Base-by-base conservation (phyloP, 1,140 invertebrate species). In the Venustaconcha ellipsiformis region DNA sequence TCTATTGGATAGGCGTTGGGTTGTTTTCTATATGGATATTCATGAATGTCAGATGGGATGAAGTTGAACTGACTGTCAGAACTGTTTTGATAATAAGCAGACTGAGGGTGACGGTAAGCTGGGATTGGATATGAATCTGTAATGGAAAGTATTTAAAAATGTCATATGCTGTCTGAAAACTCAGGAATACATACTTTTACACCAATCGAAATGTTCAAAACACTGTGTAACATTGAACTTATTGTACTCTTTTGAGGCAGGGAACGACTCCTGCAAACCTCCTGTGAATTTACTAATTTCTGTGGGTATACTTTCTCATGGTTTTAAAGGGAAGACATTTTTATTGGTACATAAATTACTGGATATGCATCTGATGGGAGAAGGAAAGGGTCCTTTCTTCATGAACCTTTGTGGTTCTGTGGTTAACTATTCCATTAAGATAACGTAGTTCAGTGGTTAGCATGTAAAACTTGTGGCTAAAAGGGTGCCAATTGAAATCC, bases 11-110 rank as follows among this genome's bases (percentile, higher is more conserved):
- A 77, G 56, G 58, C 62, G 12, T 72, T 57, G 18, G 75, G 75
- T 62, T 56, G 55, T 30, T 77, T 77, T 26, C 71, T 64, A 70
- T 71, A 77, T 20, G 58, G 20, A 63, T 59, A 30, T 56, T 71
- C 68, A 62, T 77, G 75, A 70, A 77, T 58, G 26, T 77, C 75
- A 56, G 60, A 60, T 4, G 75, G 75, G 2, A 37, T 57, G 72
- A 77, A 77, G 26, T 62, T 71, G 58, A 77, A 77, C 58, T 57
- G 48, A 13, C 70, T 69, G 65, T 72, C 58, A 18, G 59, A 23
- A 57, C 71, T 59, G 26, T 62, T 69, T 66, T 55, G 63, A 57
- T 77, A 67, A 60, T 77, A 66, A 23, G 72, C 15, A 37, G 63
- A 64, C 14, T 30, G 64, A 8, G 68, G 70, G n/a, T 72, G 58